Evolutionary conservation across 2,888 invertebrate genomes (phyloP), one percentile per base, ranked within the genome.

Genomic region (Ellobium chinense): DNA sequence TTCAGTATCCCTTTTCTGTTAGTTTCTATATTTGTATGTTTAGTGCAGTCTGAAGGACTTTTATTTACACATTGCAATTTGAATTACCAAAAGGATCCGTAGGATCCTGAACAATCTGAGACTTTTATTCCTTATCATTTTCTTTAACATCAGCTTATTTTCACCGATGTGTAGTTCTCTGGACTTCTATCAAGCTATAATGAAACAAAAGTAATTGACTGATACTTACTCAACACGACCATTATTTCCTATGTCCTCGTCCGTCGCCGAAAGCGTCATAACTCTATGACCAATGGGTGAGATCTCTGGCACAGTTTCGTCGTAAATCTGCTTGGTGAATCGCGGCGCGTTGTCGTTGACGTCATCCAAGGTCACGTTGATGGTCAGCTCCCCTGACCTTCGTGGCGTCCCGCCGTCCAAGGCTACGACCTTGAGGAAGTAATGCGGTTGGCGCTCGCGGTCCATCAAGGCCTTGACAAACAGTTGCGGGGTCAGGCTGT

Each of bases 331-430:
- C 34, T 70, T 75, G 14, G 62, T 18, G 68, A 83, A 83, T 36
- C 36, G 56, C 1, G 83, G 83, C 21, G 79, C 37, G 73, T 81
- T 83, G 73, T 83, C 83, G 76, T 83, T 83, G 68, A 81, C 83
- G 63, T 83, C 83, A 3, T 66, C 75, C 27, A 83, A 63, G 5
- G 83, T 79, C 56, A 83, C 76, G 63, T 83, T 83, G 37, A 83
- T 66, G 24, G 76, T 63, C 56, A 81, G 75, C n/a, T 78, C 76
- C 9, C 83, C 83, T 1, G 81, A 76, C 7, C 79, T 37, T 7
- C 39, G 7, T 21, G 74, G 79, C 9, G 62, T 27, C 2, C 83
- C 83, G 12, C 83, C 83, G 60, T 83, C 83, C 31, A 70, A 29
- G 68, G 83, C 83, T 37, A 78, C 31, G 3, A 83, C 58, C 29